Percentiles rank a stretch among this genome's conserved stretches.
phyloP scores from a whole-genome alignment of 2,888 invertebrate genomes.

The Dioctria rufipes region DNA sequence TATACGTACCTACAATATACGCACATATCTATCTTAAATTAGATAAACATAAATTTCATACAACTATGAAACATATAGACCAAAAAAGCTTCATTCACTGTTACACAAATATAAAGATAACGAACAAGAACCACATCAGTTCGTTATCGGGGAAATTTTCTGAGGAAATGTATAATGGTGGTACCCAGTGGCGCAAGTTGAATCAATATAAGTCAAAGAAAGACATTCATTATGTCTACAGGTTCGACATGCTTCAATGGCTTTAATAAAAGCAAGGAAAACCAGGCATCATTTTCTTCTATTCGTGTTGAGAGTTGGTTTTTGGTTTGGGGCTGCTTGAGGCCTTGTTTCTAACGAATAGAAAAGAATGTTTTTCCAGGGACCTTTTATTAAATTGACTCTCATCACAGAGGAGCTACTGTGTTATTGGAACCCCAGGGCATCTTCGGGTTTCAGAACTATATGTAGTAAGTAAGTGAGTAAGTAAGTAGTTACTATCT shows the following conservation, averaged over 20 bases:
- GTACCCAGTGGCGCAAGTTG: background rate
- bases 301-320: background rate
- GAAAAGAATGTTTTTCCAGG: slow-evolving; percentile 23
- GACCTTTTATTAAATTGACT: slow-evolving; percentile 27
- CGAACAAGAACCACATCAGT: too few species aligned
- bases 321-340: background rate
- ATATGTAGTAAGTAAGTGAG: too few species aligned
- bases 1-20: too few species aligned
- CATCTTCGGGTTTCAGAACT: slow-evolving; percentile 14
- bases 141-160: too few species aligned
- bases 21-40: too few species aligned
- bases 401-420: background rate
- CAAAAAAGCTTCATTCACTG: too few species aligned
- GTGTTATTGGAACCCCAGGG: slow-evolving; percentile 18
- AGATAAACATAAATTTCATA: too few species aligned
- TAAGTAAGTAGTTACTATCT: background rate
- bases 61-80: too few species aligned
- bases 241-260: slow-evolving; percentile 17
- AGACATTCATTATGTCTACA: slow-evolving; percentile 22
- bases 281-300: background rate
- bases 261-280: slow-evolving; percentile 1
- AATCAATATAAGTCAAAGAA: slow-evolving; percentile 27
- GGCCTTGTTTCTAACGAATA: slow-evolving; percentile 15
- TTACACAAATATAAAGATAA: too few species aligned
- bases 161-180: background rate